Conservation (phyloP, 1,140 invertebrate genomes). For the Ylistrum balloti region DNA sequence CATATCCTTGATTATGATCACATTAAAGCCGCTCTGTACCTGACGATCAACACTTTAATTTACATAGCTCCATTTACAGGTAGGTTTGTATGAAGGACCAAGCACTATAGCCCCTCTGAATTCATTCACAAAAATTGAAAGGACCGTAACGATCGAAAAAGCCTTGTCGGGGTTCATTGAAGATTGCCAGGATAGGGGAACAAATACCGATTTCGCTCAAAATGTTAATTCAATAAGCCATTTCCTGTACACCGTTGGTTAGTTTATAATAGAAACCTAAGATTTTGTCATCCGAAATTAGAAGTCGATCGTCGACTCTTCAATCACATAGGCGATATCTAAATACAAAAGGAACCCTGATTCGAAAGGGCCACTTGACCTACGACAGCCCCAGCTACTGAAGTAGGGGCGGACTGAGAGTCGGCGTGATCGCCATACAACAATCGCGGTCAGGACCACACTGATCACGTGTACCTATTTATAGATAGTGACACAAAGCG, state of each 20-base stretch:
- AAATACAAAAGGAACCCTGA: neutral
- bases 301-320: slow-evolving; percentile 22
- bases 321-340: slow-evolving; percentile 10
- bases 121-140: slow-evolving; percentile 40
- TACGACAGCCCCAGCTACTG: neutral
- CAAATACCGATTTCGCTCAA: neutral
- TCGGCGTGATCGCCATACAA: slow-evolving; percentile 4
- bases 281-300: slow-evolving; percentile 25
- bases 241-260: neutral
- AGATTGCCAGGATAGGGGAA: neutral
- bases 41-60: slow-evolving; percentile 27
- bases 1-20: slow-evolving; percentile 2
- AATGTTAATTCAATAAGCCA: slow-evolving; percentile 19
- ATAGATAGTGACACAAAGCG: neutral
- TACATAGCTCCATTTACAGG: slow-evolving; percentile 38
- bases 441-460: slow-evolving; percentile 25
- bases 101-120: neutral
- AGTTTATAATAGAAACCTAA: slow-evolving; percentile 23
- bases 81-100: neutral
- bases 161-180: neutral
- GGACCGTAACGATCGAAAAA: neutral
- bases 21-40: neutral
- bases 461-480: neutral
- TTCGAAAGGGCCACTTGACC: slow-evolving; percentile 6
- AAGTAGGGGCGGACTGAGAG: neutral